A percentile compares a stretch with the other conserved stretches of the same genome.
Conservation (phyloP, 2,113 vertebrate species). For the Ramphastos sulfuratus region DNA sequence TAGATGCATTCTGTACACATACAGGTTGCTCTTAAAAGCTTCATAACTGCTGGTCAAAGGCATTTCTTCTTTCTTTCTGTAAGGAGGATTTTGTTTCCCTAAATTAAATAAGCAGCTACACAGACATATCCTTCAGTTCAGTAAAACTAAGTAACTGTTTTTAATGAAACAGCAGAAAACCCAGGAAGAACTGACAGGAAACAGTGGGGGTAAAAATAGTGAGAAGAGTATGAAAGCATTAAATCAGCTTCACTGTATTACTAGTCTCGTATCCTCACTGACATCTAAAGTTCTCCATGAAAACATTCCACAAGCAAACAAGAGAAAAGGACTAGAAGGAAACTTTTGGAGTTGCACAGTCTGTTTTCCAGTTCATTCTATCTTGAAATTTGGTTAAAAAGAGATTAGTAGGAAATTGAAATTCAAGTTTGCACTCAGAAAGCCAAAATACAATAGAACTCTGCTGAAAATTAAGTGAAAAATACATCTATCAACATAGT, state of each 20-base stretch:
- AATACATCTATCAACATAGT: background rate
- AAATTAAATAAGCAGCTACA: background rate
- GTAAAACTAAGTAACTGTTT: background rate
- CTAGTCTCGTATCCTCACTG: background rate
- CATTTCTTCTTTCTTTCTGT: background rate
- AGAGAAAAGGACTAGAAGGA: background rate
- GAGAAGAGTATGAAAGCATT: background rate
- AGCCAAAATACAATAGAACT: background rate
- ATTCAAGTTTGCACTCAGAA: background rate
- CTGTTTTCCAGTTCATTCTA: background rate
- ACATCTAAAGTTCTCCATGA: background rate
- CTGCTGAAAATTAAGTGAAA: background rate
- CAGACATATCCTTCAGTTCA: background rate
- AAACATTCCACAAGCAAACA: background rate
- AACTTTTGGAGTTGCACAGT: background rate
- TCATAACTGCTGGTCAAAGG: background rate
- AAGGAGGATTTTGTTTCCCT: background rate
- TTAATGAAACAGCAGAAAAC: background rate
- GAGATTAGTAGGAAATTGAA: background rate
- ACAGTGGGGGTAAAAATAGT: background rate
- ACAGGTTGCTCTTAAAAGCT: background rate
- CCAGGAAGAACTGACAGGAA: background rate
- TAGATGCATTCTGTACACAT: background rate
- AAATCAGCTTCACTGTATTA: background rate
- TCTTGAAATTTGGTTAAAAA: background rate